Base-by-base conservation (phyloP, 2,888 invertebrate species). In the Myopa tessellatipennis region DNA sequence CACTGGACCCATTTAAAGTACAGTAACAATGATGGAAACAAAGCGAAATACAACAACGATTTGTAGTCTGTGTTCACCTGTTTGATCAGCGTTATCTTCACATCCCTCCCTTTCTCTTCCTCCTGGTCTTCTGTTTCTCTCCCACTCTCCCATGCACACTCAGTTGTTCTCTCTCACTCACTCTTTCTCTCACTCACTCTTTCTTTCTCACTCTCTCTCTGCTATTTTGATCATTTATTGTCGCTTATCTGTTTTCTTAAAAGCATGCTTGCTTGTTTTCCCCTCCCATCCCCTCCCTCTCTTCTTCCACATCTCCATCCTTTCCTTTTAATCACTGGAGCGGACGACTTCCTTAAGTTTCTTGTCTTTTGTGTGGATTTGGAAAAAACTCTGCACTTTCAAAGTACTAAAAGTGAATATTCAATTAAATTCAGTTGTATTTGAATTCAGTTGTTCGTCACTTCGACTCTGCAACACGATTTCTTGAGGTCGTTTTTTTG, bases 21-120 rank as follows among this genome's bases (percentile, higher is more conserved):
- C 67, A 67, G 67, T 18, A 67, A 67, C 10, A 40, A 36, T 67
- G 40, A 14, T 40, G 36, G 4, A 67, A 16, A 67, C 34, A n/a
- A 40, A 14, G 5, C 7, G 14, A n/a, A 38, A 67, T 18, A 65
- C 12, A 38, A 45, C 6, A 6, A 45, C 45, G 3, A 45, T 2
- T 45, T 45, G 10, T 45, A 45, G 45, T 10, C 14, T 65, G 1
- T 38, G 38, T 65, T 36, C 34, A 65, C 65, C 65, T 65, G 65
- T 65, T 65, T 65, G 34, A 65, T 12, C 34, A 65, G 34, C 65
- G 38, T 65, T 65, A 65, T 65, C 65, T 34, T 65, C 36, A 10
- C 38, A 65, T 65, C 65, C 38, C 26, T 10, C 10, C 26, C n/a
- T 2, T 34, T 34, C 26, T 63, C 4, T 5, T 18, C 34, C 12